Conservation (phyloP, 2,888 invertebrate species). For the Ligdia adustata region DNA sequence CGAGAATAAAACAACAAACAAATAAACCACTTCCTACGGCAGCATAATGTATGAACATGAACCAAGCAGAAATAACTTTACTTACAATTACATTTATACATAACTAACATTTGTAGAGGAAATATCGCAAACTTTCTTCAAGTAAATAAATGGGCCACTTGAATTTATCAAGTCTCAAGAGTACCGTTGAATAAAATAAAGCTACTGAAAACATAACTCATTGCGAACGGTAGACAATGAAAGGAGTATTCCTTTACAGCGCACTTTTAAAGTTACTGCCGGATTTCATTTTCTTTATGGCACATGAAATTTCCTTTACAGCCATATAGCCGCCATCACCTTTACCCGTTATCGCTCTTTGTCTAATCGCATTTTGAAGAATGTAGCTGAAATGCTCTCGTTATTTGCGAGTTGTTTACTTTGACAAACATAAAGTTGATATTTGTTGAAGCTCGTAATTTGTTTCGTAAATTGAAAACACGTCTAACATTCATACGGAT, state of each 20-base stretch:
- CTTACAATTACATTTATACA: constrained; percentile 3
- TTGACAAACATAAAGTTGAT: constrained; percentile 6
- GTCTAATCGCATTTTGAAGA: constrained; percentile 20
- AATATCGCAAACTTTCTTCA: constrained; percentile 9
- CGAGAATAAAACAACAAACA: constrained; percentile 1
- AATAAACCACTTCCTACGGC: not conserved
- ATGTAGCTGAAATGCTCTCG: constrained; percentile 3
- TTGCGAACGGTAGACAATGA: constrained; percentile 26
- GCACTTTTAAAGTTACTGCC: constrained; percentile 34
- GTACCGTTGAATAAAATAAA: constrained; percentile 15
- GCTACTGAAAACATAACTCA: constrained; percentile 20
- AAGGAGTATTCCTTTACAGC: constrained; percentile 22
- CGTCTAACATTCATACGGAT: too few relatives aligned
- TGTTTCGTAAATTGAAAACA: constrained; percentile 5
- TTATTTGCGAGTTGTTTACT: constrained; percentile 12
- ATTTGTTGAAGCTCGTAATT: not conserved
- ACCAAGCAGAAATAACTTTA: constrained; percentile 2
- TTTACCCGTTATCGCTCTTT: constrained; percentile 22
- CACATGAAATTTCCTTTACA: constrained; percentile 31
- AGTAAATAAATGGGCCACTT: constrained; percentile 5
- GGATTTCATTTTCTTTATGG: constrained; percentile 36
- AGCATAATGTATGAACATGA: not conserved
- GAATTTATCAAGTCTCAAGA: constrained; percentile 12
- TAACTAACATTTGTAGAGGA: constrained; percentile 8
- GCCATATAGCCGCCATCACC: constrained; percentile 29